These are phyloP conservation scores for Phrynocephalus vlangalii DNA, from an alignment of 2,797 vertebrate species.

Conservation along the genomic window DNA sequence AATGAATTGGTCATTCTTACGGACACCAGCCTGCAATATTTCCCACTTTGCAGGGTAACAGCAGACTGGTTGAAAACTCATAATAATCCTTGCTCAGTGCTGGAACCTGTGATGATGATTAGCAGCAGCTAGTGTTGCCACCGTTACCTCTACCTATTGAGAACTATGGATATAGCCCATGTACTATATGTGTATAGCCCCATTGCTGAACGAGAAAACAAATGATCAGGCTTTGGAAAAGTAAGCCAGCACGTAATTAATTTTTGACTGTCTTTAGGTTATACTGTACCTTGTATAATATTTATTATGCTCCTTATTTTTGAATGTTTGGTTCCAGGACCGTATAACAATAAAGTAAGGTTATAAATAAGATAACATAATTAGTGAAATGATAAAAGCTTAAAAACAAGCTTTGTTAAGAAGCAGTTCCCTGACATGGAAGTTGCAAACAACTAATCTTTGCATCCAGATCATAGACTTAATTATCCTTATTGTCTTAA, in stretches of 20 bases:
- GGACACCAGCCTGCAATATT: slow-evolving; percentile 41
- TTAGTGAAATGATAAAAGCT: background rate
- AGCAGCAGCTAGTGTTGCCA: slow-evolving; percentile 43
- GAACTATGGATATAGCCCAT: slow-evolving; percentile 5
- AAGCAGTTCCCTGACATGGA: background rate
- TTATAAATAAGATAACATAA: slow-evolving; percentile 28
- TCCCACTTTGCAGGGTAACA: background rate
- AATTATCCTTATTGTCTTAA: slow-evolving; percentile 67
- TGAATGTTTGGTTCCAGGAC: too few species aligned
- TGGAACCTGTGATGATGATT: slow-evolving; percentile 35
- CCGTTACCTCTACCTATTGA: slow-evolving; percentile 17
- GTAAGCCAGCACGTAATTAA: slow-evolving; percentile 8
- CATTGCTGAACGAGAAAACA: background rate
- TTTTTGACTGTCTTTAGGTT: background rate
- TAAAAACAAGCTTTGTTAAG: background rate
- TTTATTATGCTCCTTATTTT: too few species aligned
- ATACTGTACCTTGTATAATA: background rate
- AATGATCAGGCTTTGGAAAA: slow-evolving; percentile 20
- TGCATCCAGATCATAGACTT: slow-evolving; percentile 58
- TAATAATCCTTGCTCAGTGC: slow-evolving; percentile 42
- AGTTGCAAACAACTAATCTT: slow-evolving; percentile 37
- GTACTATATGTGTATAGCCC: background rate
- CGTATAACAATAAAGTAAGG: background rate
- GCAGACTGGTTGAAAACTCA: slow-evolving; percentile 53
- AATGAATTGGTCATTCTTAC: slow-evolving; percentile 24